Conservation (phyloP, 1,140 invertebrate genomes). For the Drosophila persimilis region DNA sequence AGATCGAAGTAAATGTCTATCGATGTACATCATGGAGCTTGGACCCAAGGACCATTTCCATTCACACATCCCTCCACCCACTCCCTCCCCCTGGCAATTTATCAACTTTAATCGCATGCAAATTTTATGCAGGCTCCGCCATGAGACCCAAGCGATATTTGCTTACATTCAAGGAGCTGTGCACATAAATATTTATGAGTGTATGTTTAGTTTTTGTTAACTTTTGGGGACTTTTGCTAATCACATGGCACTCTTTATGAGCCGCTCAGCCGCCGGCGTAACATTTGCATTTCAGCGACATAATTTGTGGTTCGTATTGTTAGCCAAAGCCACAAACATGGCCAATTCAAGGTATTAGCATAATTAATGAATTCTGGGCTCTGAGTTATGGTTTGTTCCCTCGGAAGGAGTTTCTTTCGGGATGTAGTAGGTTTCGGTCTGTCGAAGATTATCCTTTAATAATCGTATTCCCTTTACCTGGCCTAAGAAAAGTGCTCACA, state of each 20-base stretch:
- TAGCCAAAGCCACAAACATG: constrained; percentile 39
- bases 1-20: too few species aligned
- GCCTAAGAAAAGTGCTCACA: too few species aligned
- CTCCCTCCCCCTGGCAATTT: constrained; percentile 32
- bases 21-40: not conserved
- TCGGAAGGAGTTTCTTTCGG: too few species aligned
- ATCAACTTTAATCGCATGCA: constrained; percentile 73
- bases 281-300: constrained; percentile 72
- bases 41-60: constrained; percentile 12
- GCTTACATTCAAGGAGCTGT: constrained; percentile 39
- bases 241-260: constrained; percentile 59
- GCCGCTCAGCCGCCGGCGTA: constrained; percentile 14
- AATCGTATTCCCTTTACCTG: too few species aligned
- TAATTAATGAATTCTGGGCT: constrained; percentile 55
- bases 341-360: constrained; percentile 61
- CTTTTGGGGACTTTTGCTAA: constrained; percentile 57
- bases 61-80: constrained; percentile 23
- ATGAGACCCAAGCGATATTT: constrained; percentile 51
- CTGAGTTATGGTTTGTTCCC: not conserved
- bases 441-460: too few species aligned
- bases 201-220: constrained; percentile 60
- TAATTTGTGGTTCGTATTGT: constrained; percentile 60
- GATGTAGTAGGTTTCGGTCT: too few species aligned
- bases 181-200: constrained; percentile 17
- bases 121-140: constrained; percentile 68